Evolutionary conservation across 2,888 invertebrate genomes (phyloP), one percentile per base, ranked within the genome.

Genomic region (Aphodius sticticus): DNA sequence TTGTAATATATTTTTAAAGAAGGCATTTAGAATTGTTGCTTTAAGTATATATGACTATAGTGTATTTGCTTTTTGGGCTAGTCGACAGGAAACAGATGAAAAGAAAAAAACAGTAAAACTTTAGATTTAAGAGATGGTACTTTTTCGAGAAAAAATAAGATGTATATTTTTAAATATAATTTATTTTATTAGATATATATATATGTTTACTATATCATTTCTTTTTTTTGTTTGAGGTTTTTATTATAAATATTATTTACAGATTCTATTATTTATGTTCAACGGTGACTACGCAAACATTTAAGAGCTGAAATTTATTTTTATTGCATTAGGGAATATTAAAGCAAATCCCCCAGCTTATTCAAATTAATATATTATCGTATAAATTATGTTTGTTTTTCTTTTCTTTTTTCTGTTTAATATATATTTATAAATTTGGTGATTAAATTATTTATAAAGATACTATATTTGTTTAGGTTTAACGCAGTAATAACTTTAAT

Each of bases 1-100:
- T 53, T 53, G 53, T 53, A 53, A 53, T 53, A 53, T 53, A 53
- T 53, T 53, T 53, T 53, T 53, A 53, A 53, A 53, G 53, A 53
- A 9, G 53, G 53, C 53, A 53, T 53, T 53, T 53, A 53, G 53
- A 53, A 53, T 53, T 53, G 53, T 53, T 53, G 53, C 53, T 53
- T 53, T 53, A 53, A 53, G 53, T 53, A 53, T 53, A 53, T 53
- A 53, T 53, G 53, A 53, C 53, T 53, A 53, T 53, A 53, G 53
- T 53, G 53, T 53, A 53, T 53, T 53, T 53, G 53, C 53, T 53
- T 53, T 53, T 53, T 53, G 53, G 53, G 53, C 53, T 53, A 53
- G 53, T 53, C 53, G 53, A 53, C 53, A 53, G 53, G 53, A 9
- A 53, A 53, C 7, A 53, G 4, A 53, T 53, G 53, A 53, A 53